Evolutionary conservation across 2,888 invertebrate species (phyloP).

Genomic region (Cetonia aurata): DNA sequence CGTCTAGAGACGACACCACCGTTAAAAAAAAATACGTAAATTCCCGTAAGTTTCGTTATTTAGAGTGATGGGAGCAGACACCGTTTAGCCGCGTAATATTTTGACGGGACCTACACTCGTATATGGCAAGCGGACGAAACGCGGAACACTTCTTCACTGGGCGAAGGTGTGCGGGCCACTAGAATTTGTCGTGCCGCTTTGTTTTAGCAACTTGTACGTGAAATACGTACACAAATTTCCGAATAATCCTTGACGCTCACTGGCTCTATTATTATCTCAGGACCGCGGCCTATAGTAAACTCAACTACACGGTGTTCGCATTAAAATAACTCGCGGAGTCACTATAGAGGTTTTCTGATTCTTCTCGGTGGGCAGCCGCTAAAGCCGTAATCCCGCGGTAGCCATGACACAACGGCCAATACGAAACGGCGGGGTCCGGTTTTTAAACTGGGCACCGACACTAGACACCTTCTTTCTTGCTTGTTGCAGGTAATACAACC

Average conservation of each 20-base stretch:
- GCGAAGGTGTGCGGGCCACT: slow-evolving; percentile 25
- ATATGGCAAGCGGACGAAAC: background rate
- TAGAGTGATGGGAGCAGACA: too few species aligned
- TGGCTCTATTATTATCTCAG: slow-evolving; percentile 43
- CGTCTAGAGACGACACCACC: too few species aligned
- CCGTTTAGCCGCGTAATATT: background rate
- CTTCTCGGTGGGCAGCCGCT: slow-evolving; percentile 26
- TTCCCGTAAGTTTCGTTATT: too few species aligned
- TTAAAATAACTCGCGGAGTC: slow-evolving; percentile 39
- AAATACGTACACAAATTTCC: slow-evolving; percentile 32
- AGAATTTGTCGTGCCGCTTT: slow-evolving; percentile 33
- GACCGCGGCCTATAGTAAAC: slow-evolving; percentile 39
- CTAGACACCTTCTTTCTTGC: slow-evolving; percentile 9
- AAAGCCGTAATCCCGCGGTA: slow-evolving; percentile 28
- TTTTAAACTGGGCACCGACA: slow-evolving; percentile 34
- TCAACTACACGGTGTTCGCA: slow-evolving; percentile 35
- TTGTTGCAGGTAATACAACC: slow-evolving; percentile 27
- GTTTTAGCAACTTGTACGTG: slow-evolving; percentile 13
- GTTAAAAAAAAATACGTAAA: too few species aligned
- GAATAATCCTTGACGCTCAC: slow-evolving; percentile 35
- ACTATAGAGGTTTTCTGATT: slow-evolving; percentile 18
- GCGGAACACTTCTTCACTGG: slow-evolving; percentile 3
- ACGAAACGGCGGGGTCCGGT: slow-evolving; percentile 41
- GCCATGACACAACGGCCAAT: slow-evolving; percentile 37
- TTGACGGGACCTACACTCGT: slow-evolving; percentile 27